Base-by-base conservation (phyloP, 2,888 invertebrate genomes). In the Amaurobius ferox region DNA sequence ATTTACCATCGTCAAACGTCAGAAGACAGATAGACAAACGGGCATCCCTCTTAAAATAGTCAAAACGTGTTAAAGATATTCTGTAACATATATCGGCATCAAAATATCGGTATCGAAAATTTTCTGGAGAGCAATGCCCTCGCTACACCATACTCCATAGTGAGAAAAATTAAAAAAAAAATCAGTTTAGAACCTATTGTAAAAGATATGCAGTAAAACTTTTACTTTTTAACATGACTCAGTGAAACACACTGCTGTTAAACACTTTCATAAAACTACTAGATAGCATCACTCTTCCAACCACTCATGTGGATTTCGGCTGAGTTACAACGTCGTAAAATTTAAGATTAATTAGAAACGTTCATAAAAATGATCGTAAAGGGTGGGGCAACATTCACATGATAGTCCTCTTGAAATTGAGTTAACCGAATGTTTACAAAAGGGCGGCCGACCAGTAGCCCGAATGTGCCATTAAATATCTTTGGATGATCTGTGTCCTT, bases 281-380 rank as follows among this genome's bases (percentile, higher is more conserved):
- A 55, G 55, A 55, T n/a, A 23, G 55, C 16, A 23, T 23, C 23
- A 55, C 55, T 23, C 19, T 55, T 55, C 3, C 55, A n/a, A 6
- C 55, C 55, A 55, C 55, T 55, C 55, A 5, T 55, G 23, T 23
- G 23, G 16, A 55, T 55, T 55, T 23, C 55, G 23, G 55, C 23
- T 1, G 19, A 55, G 55, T 55, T 23, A 55, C 55, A 55, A 55
- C 55, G 23, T 81, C 73, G 68, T 81, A 81, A 81, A 81, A 81
- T 68, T 23, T 68, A 61, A 81, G 80, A 81, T 81, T 81, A 81
- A 81, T 81, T 81, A 81, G 80, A 55, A 40, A 55, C 26, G 55
- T 39, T 74, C 40, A 81, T 81, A 81, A 81, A 81, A 81, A 81
- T 74, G 74, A 74, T 70, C 80, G 72, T 81, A 81, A 81, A 81